Base-by-base conservation (phyloP, 1,140 invertebrate species). In the Drosophila melanica region DNA sequence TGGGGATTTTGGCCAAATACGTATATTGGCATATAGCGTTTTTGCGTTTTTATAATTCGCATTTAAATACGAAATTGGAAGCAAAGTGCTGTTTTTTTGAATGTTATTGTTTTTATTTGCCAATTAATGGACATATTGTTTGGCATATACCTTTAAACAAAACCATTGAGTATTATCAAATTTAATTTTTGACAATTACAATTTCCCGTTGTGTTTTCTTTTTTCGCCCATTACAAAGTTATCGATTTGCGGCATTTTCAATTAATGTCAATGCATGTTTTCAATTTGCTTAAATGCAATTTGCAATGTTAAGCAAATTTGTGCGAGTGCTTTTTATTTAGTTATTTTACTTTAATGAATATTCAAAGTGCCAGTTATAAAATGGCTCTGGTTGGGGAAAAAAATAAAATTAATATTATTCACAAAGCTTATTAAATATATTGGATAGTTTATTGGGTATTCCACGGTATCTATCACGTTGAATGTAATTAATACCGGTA, bases 81-180 rank as follows among this genome's bases (percentile, higher is more conserved):
- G 23, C 23, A 11, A 45, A 47, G 44, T 55, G 37, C 62, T 63
- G 55, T 60, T 16, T 41, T 41, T 44, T 60, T 30, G 45, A 10
- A 12, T 37, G 18, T n/a, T 14, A 65, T 50, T 66, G 62, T 65
- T 84, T 85, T 77, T 72, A 47, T 85, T 85, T 85, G 48, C 53
- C 77, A 86, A 85, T 85, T 85, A 80, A 85, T 80, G 62, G 69
- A 67, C 75, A 81, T 85, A 85, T 77, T 85, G 81, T 86, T 75
- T 80, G 62, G 51, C 23, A 59, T 73, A 59, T 67, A 64, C 64
- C 68, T 67, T 74, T 50, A 60, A 84, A 80, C 67, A 71, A 77
- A 79, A 48, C 66, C 45, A 70, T 60, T 78, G 16, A 44, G 47
- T 33, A 77, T 68, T 64, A 45, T 54, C 45, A 48, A 64, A 54